Evolutionary conservation across 1,140 invertebrate genomes (phyloP).

Genomic region (Macrobrachium rosenbergii): DNA sequence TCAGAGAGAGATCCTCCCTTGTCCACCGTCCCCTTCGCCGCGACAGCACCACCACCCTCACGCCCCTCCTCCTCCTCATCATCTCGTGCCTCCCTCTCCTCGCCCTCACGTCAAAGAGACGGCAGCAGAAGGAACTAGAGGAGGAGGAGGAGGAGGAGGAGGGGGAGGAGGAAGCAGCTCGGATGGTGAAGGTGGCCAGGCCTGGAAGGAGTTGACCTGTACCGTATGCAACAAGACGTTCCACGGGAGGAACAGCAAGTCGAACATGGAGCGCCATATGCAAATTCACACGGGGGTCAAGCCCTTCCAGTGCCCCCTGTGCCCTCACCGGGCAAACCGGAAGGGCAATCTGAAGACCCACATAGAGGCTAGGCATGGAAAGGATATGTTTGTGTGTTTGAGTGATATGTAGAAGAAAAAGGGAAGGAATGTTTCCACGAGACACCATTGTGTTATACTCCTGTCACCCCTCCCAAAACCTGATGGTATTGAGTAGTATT

Average conservation of each 20-base stretch:
- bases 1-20: slow-evolving; percentile 51
- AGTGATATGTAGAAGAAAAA: not conserved
- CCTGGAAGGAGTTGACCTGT: slow-evolving; percentile 64
- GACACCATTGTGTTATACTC: no score
- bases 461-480: no score
- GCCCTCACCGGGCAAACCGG: slow-evolving; percentile 67
- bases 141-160: not conserved
- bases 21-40: slow-evolving; percentile 32
- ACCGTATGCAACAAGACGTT: slow-evolving; percentile 67
- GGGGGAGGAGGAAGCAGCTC: not conserved
- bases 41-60: slow-evolving; percentile 15
- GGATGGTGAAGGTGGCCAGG: slow-evolving; percentile 28
- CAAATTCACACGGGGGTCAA: slow-evolving; percentile 67
- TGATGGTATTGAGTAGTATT: no score
- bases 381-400: slow-evolving; percentile 40
- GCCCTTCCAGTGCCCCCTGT: slow-evolving; percentile 71
- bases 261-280: slow-evolving; percentile 67
- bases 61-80: slow-evolving; percentile 18
- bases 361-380: slow-evolving; percentile 48
- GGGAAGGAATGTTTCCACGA: not conserved
- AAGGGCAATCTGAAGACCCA: slow-evolving; percentile 64
- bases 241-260: slow-evolving; percentile 64
- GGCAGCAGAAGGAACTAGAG: no score
- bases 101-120: no score
- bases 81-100: not conserved